Conservation (phyloP, 2,113 vertebrate species). For the Centrocercus urophasianus region DNA sequence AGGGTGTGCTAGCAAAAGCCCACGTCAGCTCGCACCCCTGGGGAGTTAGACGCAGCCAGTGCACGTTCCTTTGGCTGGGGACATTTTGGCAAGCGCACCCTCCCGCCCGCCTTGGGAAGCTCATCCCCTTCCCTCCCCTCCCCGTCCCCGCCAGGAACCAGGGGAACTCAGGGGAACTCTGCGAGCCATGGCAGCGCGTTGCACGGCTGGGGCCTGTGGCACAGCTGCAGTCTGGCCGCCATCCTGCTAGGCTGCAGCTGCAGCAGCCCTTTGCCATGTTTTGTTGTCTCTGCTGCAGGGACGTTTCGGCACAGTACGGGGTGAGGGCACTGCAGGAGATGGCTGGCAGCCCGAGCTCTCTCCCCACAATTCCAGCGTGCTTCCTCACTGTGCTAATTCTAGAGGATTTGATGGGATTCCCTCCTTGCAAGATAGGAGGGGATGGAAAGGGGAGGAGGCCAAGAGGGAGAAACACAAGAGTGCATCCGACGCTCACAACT, state of each 20-base stretch:
- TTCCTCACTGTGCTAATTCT: constrained; percentile 1
- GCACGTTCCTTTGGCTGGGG: constrained; percentile 56
- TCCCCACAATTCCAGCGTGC: not conserved
- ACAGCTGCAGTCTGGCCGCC: not conserved
- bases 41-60: constrained; percentile 60
- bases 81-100: constrained; percentile 48
- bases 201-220: not conserved
- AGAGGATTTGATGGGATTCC: not conserved
- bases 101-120: constrained; percentile 55
- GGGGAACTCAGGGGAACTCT: constrained; percentile 39
- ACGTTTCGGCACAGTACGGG: not conserved
- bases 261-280: constrained; percentile 19
- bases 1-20: constrained; percentile 65
- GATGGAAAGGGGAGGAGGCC: not conserved
- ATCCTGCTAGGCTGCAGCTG: not conserved
- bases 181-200: not conserved
- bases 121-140: constrained; percentile 57
- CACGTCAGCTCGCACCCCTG: constrained; percentile 41
- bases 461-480: constrained; percentile 4
- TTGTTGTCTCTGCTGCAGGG: constrained; percentile 28
- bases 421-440: not conserved
- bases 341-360: constrained; percentile 4
- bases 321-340: not conserved
- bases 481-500: not conserved
- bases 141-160: constrained; percentile 55